Evolutionary conservation across 2,113 vertebrate species (phyloP).

Genomic region (Fregata magnificens): DNA sequence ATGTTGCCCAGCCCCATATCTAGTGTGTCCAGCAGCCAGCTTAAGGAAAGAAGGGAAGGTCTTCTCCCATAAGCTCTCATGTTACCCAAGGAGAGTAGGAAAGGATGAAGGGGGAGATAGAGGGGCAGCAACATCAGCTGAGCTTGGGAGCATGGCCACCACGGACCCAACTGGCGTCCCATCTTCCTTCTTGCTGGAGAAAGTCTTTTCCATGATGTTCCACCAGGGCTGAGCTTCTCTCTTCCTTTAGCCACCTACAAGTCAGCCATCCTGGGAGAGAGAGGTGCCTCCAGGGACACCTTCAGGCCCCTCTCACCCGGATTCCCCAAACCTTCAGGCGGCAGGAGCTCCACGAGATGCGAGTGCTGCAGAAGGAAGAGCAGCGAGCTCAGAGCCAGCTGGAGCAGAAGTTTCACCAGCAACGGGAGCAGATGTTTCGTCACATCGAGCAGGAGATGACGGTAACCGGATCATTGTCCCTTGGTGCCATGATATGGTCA

Average conservation of each 20-base stretch:
- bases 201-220: fast-evolving
- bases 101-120: background rate
- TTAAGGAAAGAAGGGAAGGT: background rate
- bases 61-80: background rate
- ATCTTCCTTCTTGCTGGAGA: background rate
- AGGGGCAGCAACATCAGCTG: background rate
- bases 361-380: constrained; percentile 75
- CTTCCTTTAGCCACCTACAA: background rate
- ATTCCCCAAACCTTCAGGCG: constrained; percentile 25
- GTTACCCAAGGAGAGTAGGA: background rate
- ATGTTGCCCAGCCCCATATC: background rate
- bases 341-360: constrained; percentile 72
- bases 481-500: background rate
- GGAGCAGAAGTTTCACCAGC: constrained; percentile 72
- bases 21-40: background rate
- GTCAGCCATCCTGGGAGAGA: no score
- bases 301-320: fast-evolving
- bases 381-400: constrained; percentile 71
- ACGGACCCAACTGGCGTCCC: fast-evolving
- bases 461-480: background rate
- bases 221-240: background rate
- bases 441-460: constrained; percentile 77
- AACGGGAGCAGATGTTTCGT: constrained; percentile 76
- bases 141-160: background rate
- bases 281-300: background rate